Percentiles rank a stretch among this genome's conserved stretches.
These are phyloP conservation scores for Ctena decussata DNA, from an alignment of 2,888 invertebrate genomes.

Conservation along the genomic window DNA sequence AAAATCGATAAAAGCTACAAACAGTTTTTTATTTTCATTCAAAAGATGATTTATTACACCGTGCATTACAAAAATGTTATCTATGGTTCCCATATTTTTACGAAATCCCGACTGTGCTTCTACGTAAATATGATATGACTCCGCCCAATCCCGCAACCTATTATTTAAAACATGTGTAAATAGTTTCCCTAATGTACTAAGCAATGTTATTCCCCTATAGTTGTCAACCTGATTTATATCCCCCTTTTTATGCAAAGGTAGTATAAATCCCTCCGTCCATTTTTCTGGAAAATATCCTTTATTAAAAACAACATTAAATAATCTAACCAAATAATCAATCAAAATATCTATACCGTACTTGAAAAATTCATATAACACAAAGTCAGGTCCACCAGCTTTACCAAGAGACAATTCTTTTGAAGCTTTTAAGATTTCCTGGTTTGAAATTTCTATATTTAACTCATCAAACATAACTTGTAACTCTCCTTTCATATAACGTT, in stretches of 20 bases:
- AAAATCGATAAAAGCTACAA: constrained; percentile 27
- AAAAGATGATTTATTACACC: constrained; percentile 5
- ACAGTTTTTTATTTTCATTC: constrained; percentile 10
- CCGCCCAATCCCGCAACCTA: neutral
- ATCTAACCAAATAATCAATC: neutral
- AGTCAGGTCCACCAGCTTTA: constrained; percentile 10
- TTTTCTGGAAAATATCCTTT: constrained; percentile 1
- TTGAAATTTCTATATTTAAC: neutral
- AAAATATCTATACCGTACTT: constrained; percentile 14
- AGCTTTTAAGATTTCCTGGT: neutral
- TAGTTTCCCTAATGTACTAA: constrained; percentile 18
- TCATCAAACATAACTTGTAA: constrained; percentile 10
- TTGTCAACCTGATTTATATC: constrained; percentile 10
- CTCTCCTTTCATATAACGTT: neutral
- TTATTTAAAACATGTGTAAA: constrained; percentile 18
- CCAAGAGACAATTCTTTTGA: neutral
- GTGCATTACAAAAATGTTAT: constrained; percentile 34
- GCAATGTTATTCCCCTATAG: constrained; percentile 27
- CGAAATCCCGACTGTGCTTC: constrained; percentile 34
- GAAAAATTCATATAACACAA: constrained; percentile 20
- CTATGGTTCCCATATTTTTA: constrained; percentile 12
- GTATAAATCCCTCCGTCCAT: constrained; percentile 20
- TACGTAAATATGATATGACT: neutral
- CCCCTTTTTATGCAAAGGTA: constrained; percentile 28
- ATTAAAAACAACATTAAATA: constrained; percentile 14